Base-by-base conservation (phyloP, 1,140 invertebrate genomes). In the Drosophila melanica region DNA sequence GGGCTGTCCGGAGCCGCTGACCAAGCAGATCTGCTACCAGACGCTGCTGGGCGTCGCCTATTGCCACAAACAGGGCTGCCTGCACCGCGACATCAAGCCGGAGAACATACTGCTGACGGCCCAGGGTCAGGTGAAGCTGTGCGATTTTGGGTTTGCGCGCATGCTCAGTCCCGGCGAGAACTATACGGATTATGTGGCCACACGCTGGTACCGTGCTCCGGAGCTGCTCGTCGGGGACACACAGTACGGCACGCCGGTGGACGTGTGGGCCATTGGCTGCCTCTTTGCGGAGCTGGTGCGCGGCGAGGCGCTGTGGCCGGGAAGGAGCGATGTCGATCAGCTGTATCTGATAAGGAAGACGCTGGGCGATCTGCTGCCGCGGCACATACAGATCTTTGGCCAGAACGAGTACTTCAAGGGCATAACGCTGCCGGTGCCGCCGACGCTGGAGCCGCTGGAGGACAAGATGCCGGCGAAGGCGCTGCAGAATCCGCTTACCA, bases 171-270 rank as follows among this genome's bases (percentile, higher is more conserved):
- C 98, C 1, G 98, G 97, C 7, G 98, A 99, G 94, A 98, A 98
- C 92, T 99, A 99, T 91, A 99, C 99, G 57, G 99, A 99, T 92
- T 99, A 99, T 92, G 99, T 99, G 48, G 99, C 99, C 2, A 99
- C 99, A 6, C 93, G 99, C 23, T 99, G 98, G 98, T 99, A 99
- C 92, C 93, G 99, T 59, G 97, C 98, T 12, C 98, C 98, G 0
- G 99, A 99, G 93, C 93, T 99, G 9, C 93, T 99, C 18, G 98
- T 99, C 0, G 99, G 99, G 0, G 99, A 99, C 91, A 99, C 98
- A 3, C 96, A 98, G 90, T 99, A 99, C 91, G 97, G 98, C 6
- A 97, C 98, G 0, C 96, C 98, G 0, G 99, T 99, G 0, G 98
- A 99, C 91, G 97, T 99, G 11, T 99, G 98, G 98, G 91, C 91